Base-by-base conservation (phyloP, 1,140 invertebrate species). In the Delia radicum region DNA sequence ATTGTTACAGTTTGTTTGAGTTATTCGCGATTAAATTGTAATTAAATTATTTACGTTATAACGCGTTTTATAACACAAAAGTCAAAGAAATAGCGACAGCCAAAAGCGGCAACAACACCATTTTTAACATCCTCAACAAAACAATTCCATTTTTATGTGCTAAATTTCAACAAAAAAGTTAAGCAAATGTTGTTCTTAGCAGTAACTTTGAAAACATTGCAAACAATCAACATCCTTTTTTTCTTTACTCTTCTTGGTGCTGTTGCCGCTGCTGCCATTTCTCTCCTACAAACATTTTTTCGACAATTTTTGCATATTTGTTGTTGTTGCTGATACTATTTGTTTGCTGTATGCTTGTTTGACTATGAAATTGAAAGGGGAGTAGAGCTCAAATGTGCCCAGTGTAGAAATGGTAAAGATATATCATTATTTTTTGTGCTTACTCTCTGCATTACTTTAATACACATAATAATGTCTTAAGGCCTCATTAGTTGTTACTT, bases 31-130 rank as follows among this genome's bases (percentile, higher is more conserved):
- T 69, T 69, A 69, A 69, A 69, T 33, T 69, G 65, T 69, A 69
- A 69, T 69, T 69, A 69, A 69, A 69, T 69, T 69, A 69, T 69
- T 69, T 69, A 69, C 65, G 65, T 69, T 69, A 69, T 33, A 33
- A 33, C 65, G 65, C 65, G 18, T 69, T 69, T 33, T 69, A 18
- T 21, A 48, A 18, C 46, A 48, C 18, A 48, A 15, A 3, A 21
- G 0, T 21, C 18, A 55, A 21, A 21, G 3, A 55, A 21, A 55
- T 8, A 21, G 46, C 46, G 48, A 55, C 48, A 21, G 48, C 7
- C 21, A 42, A n/a, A 18, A n/a, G 18, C 48, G 21, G 18, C n/a
- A 15, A 18, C 18, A 15, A 48, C 46, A 48, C 15, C 46, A 48
- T 18, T 42, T n/a, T 42, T 48, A 55, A 55, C 48, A 55, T 21